Conservation (phyloP, 1,140 invertebrate genomes). For the Stenopsyche tienmushanensis region DNA sequence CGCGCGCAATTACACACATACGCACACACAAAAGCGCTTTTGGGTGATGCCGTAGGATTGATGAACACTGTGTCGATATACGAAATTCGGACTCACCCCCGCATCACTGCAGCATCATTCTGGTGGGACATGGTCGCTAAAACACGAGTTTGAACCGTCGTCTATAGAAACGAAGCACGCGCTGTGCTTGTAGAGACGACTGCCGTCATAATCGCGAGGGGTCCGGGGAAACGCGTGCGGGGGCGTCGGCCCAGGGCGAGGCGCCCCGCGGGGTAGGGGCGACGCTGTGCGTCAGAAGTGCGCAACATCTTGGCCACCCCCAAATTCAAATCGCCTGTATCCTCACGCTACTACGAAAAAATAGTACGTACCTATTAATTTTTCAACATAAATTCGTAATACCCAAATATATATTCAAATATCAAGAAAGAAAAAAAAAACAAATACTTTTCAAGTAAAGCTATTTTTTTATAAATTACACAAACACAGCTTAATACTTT, state of each 20-base stretch:
- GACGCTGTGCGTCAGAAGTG: background rate
- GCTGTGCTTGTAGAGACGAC: too few species aligned
- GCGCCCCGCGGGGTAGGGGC: background rate
- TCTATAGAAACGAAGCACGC: conserved; percentile 7
- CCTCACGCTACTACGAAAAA: background rate
- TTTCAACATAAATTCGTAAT: background rate
- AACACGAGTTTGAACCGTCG: background rate
- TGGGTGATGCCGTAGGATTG: background rate
- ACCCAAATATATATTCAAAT: background rate
- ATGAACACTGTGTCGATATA: background rate
- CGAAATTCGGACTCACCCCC: background rate
- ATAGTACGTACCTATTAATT: background rate
- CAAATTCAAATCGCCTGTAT: background rate
- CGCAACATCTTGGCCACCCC: background rate
- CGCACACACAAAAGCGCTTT: too few species aligned
- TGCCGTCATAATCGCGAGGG: conserved; percentile 15
- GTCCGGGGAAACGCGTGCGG: too few species aligned
- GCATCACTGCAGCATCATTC: background rate
- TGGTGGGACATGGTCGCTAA: background rate
- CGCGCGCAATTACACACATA: too few species aligned
- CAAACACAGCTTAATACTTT: too few species aligned
- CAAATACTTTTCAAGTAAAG: too few species aligned
- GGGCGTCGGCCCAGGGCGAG: conserved; percentile 11
- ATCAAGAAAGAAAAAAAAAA: too few species aligned
- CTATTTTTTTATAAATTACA: too few species aligned